These are phyloP conservation scores for Tympanuchus pallidicinctus DNA, from an alignment of 2,113 vertebrate species.

Conservation along the genomic window DNA sequence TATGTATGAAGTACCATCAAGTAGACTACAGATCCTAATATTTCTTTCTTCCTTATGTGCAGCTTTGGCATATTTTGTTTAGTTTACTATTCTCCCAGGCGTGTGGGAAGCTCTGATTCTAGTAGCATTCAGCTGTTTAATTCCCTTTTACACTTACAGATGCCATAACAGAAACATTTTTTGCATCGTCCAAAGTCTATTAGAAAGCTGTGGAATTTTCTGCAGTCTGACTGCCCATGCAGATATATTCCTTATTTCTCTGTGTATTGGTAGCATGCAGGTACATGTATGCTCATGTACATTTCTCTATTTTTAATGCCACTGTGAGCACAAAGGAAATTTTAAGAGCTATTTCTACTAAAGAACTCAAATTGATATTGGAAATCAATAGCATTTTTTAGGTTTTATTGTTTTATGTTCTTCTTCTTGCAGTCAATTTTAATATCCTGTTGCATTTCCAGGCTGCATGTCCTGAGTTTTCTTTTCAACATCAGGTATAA, in stretches of 20 bases:
- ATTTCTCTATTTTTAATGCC: neutral
- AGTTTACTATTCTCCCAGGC: neutral
- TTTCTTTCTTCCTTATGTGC: neutral
- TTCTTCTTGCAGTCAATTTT: neutral
- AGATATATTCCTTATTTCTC: neutral
- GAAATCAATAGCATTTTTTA: neutral
- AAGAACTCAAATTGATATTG: neutral
- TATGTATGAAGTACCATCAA: neutral
- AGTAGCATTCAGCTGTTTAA: neutral
- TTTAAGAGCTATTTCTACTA: neutral
- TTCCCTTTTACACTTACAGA: neutral
- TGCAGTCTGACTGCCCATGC: neutral
- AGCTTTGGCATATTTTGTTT: neutral
- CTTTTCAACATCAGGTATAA: neutral
- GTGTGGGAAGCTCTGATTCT: neutral
- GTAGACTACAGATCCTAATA: neutral
- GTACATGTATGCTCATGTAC: neutral
- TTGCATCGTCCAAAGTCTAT: neutral
- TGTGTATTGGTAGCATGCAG: neutral
- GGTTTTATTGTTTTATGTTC: neutral
- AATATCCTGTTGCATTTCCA: neutral
- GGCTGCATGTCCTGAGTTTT: neutral
- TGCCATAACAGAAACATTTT: neutral
- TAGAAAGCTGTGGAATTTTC: neutral
- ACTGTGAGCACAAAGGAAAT: neutral